Evolutionary conservation across 2,888 invertebrate genomes (phyloP).

Genomic region (Escarpia spicata): DNA sequence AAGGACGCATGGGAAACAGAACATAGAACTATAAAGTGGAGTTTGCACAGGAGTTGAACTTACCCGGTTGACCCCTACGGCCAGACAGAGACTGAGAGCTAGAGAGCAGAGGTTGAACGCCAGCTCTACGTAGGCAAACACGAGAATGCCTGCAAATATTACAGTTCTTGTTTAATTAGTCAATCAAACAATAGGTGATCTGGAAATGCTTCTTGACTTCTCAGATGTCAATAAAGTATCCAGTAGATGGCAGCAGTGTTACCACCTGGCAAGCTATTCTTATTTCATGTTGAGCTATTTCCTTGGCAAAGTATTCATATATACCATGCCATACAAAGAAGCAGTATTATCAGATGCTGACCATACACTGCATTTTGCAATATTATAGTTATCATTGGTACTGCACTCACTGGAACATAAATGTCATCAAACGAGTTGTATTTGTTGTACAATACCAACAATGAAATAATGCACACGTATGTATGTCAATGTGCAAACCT

Average conservation of each 20-base stretch:
- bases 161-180: background rate
- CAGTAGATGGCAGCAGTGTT: background rate
- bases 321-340: background rate
- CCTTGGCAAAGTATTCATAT: too few species aligned
- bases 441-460: too few species aligned
- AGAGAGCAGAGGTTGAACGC: slow-evolving; percentile 35
- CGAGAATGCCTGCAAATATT: slow-evolving; percentile 37
- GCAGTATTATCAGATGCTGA: background rate
- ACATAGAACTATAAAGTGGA: too few species aligned
- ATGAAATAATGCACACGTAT: too few species aligned
- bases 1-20: too few species aligned
- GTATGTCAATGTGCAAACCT: too few species aligned
- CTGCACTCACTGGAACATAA: background rate
- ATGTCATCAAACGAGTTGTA: too few species aligned
- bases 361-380: background rate
- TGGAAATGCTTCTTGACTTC: background rate
- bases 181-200: background rate
- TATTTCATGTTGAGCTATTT: too few species aligned
- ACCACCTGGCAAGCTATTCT: too few species aligned
- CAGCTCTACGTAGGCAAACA: slow-evolving; percentile 43
- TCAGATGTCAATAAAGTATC: background rate
- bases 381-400: background rate
- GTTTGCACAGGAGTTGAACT: slow-evolving; percentile 20
- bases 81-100: slow-evolving; percentile 35
- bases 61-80: slow-evolving; percentile 44